phyloP scores from a whole-genome alignment of 2,113 vertebrate species.

The Erinaceus europaeus region DNA sequence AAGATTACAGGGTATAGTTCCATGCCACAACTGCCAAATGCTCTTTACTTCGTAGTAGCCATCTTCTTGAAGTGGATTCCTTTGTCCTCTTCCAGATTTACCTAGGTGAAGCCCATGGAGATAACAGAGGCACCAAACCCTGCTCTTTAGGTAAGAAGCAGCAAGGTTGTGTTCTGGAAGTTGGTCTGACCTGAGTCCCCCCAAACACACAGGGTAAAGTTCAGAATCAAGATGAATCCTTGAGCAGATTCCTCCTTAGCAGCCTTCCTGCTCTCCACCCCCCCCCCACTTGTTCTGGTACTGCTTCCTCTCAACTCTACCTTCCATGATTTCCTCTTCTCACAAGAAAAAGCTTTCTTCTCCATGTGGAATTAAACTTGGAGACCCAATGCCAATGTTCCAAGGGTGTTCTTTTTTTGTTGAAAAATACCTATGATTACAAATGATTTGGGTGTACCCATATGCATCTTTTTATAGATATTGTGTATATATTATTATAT shows the following conservation, averaged over 20 bases:
- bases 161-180: background rate
- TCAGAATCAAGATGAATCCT: background rate
- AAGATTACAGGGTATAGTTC: too few relatives aligned
- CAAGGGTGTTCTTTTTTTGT: background rate
- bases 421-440: background rate
- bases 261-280: background rate
- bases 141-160: constrained; percentile 6
- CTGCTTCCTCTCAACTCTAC: background rate
- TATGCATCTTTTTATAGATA: background rate
- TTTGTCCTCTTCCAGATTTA: background rate
- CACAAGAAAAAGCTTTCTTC: constrained; percentile 1
- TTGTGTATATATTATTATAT: background rate
- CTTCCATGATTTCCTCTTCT: background rate
- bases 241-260: background rate
- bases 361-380: background rate
- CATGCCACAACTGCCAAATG: background rate
- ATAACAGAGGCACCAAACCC: background rate
- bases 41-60: background rate
- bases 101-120: background rate
- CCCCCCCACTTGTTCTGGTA: background rate
- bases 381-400: background rate
- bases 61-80: background rate
- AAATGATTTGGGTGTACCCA: background rate
- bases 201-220: background rate
- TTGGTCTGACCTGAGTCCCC: background rate